Evolutionary conservation across 2,888 invertebrate genomes (phyloP).

Genomic region (Athalia rosae): DNA sequence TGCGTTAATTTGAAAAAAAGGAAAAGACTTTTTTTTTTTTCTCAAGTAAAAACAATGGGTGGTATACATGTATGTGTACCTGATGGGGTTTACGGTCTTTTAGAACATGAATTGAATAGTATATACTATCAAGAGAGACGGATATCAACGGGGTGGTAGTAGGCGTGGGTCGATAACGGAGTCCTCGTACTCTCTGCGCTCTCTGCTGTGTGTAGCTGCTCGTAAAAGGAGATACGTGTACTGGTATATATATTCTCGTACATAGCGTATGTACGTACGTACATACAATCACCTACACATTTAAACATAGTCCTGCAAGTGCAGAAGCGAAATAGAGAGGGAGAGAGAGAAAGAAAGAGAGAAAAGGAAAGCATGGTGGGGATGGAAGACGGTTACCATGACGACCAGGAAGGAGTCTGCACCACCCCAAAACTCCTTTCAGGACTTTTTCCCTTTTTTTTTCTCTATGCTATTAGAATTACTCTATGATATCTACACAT

Average conservation of each 20-base stretch:
- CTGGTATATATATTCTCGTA: too few species aligned
- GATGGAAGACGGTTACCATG: slow-evolving; percentile 60
- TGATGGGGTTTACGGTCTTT: background rate
- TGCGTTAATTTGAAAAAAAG: background rate
- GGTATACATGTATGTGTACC: background rate
- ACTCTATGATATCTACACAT: background rate
- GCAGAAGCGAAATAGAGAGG: background rate
- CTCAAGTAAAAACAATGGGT: background rate
- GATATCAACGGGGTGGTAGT: background rate
- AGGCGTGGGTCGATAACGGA: slow-evolving; percentile 26
- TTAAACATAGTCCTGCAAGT: slow-evolving; percentile 8
- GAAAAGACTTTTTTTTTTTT: too few species aligned
- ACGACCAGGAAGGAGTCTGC: slow-evolving; percentile 63
- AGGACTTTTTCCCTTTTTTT: slow-evolving; percentile 6
- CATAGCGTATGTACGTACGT: too few species aligned
- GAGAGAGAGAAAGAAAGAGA: slow-evolving; percentile 48
- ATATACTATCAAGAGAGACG: slow-evolving; percentile 16
- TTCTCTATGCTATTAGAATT: slow-evolving; percentile 27
- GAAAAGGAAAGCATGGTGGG: background rate
- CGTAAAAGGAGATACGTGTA: too few species aligned
- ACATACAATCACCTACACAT: background rate
- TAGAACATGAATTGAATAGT: slow-evolving; percentile 34
- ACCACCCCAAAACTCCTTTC: slow-evolving; percentile 51
- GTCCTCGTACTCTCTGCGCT: background rate
- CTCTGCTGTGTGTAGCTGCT: too few species aligned